Base-by-base conservation (phyloP, 2,888 invertebrate genomes). In the Koerneria pararmatus region DNA sequence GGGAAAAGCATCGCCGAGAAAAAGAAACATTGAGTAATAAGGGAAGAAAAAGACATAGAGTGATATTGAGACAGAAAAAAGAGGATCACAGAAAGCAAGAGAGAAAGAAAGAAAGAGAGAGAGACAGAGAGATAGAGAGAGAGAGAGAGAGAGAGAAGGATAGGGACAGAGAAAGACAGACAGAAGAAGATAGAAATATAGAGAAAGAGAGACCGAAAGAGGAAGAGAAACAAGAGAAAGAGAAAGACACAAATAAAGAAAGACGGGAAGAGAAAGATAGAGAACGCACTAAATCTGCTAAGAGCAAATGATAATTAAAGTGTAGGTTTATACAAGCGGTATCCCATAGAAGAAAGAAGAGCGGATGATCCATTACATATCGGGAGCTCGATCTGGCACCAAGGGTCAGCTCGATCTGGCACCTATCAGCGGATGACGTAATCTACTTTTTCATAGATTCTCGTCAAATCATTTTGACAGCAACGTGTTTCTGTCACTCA, bases 101-200 rank as follows among this genome's bases (percentile, higher is more conserved):
- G n/a, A n/a, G 41, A 41, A 41, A 41, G 41, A 41, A 19, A 41
- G 41, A 41, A 41, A 41, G 41, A 41, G 41, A 41, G n/a, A n/a
- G n/a, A n/a, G n/a, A n/a, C n/a, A n/a, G n/a, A n/a, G n/a, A n/a
- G n/a, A n/a, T n/a, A n/a, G 41, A 41, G 19, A 41, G 41, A 41
- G 41, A 41, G 41, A 41, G 19, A 41, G 41, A 41, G 41, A 41
- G 41, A 41, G 19, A 41, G 41, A 41, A 19, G 19, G 41, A 41
- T 11, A 41, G 41, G 19, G 41, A 41, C 11, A 41, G 19, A 41
- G 41, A 59, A 48, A 63, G 62, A 59, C 62, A 69, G 66, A 64
- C 60, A 59, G 66, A 46, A 31, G 48, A 19, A 15, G 19, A 34
- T 37, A 35, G n/a, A n/a, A n/a, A n/a, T n/a, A n/a, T n/a, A n/a